Base-by-base conservation (phyloP, 1,140 invertebrate genomes). In the Dolichoris vasculosae region DNA sequence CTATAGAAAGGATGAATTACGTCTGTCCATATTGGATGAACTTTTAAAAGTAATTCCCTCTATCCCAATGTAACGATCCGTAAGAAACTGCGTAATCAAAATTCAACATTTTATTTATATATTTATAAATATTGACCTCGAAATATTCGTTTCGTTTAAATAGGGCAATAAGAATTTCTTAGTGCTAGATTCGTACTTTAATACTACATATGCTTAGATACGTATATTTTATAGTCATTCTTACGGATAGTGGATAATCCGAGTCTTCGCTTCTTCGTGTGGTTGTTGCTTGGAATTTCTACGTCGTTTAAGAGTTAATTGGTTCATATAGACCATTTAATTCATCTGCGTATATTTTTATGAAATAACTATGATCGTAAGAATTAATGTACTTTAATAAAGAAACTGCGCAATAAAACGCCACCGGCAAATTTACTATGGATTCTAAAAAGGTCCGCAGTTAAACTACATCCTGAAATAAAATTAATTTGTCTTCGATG, bases 401-500 rank as follows among this genome's bases (percentile, higher is more conserved):
- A 40, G 35, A 40, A 71, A 40, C 35, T 20, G 32, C 35, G 35
- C 20, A 71, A 40, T 71, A 40, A 71, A 71, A 40, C 23, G 15
- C 15, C 35, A 17, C 17, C 2, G 17, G 6, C 38, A 17, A 69
- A 35, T 69, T 69, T 69, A 35, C 9, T 32, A 38, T 26, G 35
- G 32, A 69, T 69, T 69, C 64, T 35, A 38, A 13, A 40, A 71
- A 6, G 4, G 15, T 2, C 20, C 23, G 15, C 9, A 40, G 67
- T 71, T 38, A 40, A 71, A 71, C 32, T 71, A 64, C 63, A 30
- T 64, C 63, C 35, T 71, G 9, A 40, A 71, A 2, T 40, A 30
- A 71, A 71, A 71, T 71, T 23, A 71, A 71, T 40, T 69, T 69
- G 30, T 69, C 30, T 69, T 69, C 30, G 38, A 35, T 69, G 64